A percentile compares a stretch with the other conserved stretches of the same genome.
phyloP scores from a whole-genome alignment of 2,888 invertebrate species.

The Melikaiella ostensackeni region DNA sequence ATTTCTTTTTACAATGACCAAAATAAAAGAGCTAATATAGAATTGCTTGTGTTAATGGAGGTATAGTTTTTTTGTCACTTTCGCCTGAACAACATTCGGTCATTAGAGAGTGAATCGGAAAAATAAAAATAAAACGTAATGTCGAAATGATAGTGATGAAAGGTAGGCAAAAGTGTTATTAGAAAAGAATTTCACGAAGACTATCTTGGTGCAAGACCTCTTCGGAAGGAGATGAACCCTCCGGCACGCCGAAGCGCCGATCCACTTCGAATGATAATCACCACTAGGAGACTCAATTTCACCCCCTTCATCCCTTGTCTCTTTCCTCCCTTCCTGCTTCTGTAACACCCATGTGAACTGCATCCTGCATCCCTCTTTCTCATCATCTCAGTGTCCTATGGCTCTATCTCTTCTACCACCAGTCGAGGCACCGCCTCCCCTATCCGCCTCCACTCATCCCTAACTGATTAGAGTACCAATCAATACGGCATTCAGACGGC shows the following conservation, averaged over 20 bases:
- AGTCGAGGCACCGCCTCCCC: conserved; percentile 50
- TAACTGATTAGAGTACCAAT: conserved; percentile 76
- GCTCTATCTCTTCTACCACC: conserved; percentile 40
- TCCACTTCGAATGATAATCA: conserved; percentile 74
- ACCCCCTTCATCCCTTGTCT: conserved; percentile 51
- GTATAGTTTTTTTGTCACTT: too few species aligned
- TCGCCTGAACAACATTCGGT: too few species aligned
- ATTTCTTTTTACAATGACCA: background rate
- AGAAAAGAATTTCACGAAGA: conserved; percentile 69
- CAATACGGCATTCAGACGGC: conserved; percentile 75
- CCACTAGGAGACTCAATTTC: conserved; percentile 73
- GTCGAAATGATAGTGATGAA: background rate
- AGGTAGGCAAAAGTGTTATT: conserved; percentile 55
- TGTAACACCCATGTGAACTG: conserved; percentile 30
- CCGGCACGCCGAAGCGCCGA: conserved; percentile 57
- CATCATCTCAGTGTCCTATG: conserved; percentile 50
- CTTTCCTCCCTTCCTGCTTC: conserved; percentile 43
- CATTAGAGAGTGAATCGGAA: too few species aligned
- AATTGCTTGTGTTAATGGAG: too few species aligned
- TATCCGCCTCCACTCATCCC: conserved; percentile 65
- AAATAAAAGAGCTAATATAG: background rate
- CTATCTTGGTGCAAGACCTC: conserved; percentile 66
- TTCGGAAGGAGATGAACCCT: conserved; percentile 58
- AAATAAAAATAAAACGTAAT: too few species aligned
- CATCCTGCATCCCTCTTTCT: conserved; percentile 46